These are phyloP conservation scores for Halesus radiatus DNA, from an alignment of 1,140 invertebrate genomes.

Conservation along the genomic window DNA sequence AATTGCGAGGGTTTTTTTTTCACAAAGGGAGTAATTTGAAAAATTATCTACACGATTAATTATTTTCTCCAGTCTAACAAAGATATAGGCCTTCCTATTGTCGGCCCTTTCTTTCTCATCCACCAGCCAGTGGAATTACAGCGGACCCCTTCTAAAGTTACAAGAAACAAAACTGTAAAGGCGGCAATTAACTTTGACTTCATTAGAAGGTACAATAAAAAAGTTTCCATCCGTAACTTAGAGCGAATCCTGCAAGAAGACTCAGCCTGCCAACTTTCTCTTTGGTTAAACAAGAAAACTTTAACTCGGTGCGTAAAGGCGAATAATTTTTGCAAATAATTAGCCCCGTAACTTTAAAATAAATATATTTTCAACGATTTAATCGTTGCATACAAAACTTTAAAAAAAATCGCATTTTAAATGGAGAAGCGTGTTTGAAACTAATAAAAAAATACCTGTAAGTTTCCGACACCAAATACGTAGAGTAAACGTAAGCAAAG, in stretches of 20 bases:
- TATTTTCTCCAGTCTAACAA: slow-evolving; percentile 44
- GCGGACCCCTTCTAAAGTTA: slow-evolving; percentile 30
- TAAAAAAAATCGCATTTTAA: not conserved
- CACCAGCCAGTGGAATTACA: slow-evolving; percentile 21
- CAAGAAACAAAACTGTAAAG: slow-evolving; percentile 53
- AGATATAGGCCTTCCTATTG: slow-evolving; percentile 46
- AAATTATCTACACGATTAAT: slow-evolving; percentile 55
- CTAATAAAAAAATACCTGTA: not conserved
- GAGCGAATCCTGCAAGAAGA: slow-evolving; percentile 50
- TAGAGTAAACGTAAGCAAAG: too few relatives aligned
- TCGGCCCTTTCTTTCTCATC: slow-evolving; percentile 38
- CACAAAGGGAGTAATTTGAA: slow-evolving; percentile 20
- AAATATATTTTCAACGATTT: not conserved
- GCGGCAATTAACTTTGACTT: slow-evolving; percentile 57
- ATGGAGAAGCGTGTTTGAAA: not conserved
- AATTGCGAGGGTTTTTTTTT: slow-evolving; percentile 33
- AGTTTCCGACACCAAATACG: too few relatives aligned
- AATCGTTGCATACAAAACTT: not conserved
- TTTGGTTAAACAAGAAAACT: slow-evolving; percentile 34
- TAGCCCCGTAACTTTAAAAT: not conserved
- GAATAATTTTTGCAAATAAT: slow-evolving; percentile 25
- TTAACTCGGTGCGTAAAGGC: slow-evolving; percentile 3
- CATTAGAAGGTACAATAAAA: slow-evolving; percentile 57
- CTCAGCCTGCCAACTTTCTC: slow-evolving; percentile 36
- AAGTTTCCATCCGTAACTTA: slow-evolving; percentile 50